These are phyloP conservation scores for Cervus canadensis DNA, from an alignment of 2,113 vertebrate genomes.

Conservation along the genomic window DNA sequence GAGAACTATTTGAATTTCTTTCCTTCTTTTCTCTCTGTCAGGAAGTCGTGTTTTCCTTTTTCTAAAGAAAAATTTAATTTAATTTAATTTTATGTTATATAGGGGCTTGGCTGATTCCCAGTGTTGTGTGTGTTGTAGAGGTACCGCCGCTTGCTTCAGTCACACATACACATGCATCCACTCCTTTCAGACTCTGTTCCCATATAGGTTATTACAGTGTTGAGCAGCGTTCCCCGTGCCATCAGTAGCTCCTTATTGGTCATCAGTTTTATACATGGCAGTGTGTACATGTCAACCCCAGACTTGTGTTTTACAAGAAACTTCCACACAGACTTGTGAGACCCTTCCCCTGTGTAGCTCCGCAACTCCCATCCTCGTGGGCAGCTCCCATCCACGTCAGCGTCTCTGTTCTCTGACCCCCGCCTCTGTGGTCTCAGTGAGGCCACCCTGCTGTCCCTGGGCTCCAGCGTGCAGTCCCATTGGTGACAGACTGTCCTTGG, in stretches of 20 bases:
- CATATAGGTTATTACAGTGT: not conserved
- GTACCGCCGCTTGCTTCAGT: not conserved
- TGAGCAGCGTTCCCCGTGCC: not conserved
- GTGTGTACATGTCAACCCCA: not conserved
- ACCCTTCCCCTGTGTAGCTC: not conserved
- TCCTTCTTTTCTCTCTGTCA: not conserved
- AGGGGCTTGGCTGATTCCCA: not conserved
- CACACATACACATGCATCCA: not conserved
- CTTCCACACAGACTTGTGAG: not conserved
- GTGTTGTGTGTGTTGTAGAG: accelerated
- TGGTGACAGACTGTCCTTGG: not conserved
- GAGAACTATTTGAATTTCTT: not conserved
- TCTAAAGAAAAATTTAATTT: not conserved
- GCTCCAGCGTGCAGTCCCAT: not conserved
- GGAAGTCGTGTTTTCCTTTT: not conserved
- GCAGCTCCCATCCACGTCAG: not conserved
- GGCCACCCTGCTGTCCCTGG: not conserved
- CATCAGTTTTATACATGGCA: not conserved
- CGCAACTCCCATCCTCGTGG: not conserved
- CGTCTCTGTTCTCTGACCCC: not conserved
- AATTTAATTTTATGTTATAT: not conserved
- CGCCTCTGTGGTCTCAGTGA: not conserved
- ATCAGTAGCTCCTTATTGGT: not conserved
- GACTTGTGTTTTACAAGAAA: not conserved
- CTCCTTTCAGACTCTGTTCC: not conserved